Percentiles rank a stretch among this genome's conserved stretches.
Evolutionary conservation across 2,113 vertebrate genomes (phyloP).

Genomic region (Ochotona curzoniae): DNA sequence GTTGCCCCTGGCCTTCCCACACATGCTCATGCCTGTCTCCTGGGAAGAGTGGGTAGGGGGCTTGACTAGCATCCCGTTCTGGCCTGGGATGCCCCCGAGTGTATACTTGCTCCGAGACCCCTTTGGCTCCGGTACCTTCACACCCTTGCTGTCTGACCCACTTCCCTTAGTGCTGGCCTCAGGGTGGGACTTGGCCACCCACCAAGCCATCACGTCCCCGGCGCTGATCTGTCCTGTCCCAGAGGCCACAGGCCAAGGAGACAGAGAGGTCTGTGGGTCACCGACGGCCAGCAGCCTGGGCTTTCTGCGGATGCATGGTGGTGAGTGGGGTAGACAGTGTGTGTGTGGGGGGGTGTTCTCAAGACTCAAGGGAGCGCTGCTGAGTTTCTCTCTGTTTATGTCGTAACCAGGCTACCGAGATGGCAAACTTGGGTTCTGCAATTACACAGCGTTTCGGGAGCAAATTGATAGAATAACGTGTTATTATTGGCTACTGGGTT

Average conservation of each 20-base stretch:
- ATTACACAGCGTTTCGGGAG: slow-evolving; percentile 82
- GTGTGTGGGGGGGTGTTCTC: too few species aligned
- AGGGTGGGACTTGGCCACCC: background rate
- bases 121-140: background rate
- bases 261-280: accelerated
- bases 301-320: background rate
- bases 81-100: background rate
- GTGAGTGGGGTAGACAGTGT: too few species aligned
- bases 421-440: slow-evolving; percentile 84
- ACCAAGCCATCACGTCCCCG: background rate
- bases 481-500: slow-evolving; percentile 83
- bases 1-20: accelerated
- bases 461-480: slow-evolving; percentile 79
- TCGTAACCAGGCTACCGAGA: slow-evolving; percentile 87
- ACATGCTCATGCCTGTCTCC: background rate
- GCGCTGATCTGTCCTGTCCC: background rate
- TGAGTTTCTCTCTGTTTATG: slow-evolving; percentile 86
- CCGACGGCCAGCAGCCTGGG: accelerated
- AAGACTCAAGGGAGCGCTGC: slow-evolving; percentile 74
- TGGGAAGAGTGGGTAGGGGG: background rate
- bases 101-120: background rate
- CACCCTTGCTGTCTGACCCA: background rate
- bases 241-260: background rate
- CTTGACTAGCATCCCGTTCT: background rate
- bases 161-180: background rate